Conservation (phyloP, 1,140 invertebrate species). For the Temnothorax curvispinosus region DNA sequence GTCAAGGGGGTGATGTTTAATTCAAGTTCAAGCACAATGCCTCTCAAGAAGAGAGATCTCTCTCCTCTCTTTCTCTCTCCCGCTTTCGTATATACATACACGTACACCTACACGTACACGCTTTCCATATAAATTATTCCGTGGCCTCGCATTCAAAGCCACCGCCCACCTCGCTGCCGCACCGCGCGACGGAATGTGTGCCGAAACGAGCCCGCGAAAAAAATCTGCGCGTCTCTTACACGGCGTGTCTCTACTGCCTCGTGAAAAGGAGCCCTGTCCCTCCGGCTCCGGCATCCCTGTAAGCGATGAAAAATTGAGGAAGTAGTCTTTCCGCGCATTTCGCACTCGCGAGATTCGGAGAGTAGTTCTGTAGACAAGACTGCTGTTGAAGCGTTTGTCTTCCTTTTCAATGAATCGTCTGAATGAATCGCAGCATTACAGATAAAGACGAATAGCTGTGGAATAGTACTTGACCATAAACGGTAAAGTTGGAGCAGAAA, state of each 20-base stretch:
- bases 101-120: background rate
- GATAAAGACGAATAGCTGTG: background rate
- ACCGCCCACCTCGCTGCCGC: background rate
- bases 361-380: constrained; percentile 5
- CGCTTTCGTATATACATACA: background rate
- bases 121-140: constrained; percentile 75
- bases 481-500: constrained; percentile 3
- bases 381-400: background rate
- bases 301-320: constrained; percentile 67
- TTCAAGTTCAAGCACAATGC: constrained; percentile 77
- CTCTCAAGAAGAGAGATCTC: constrained; percentile 70
- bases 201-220: constrained; percentile 69
- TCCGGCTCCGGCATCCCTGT: constrained; percentile 1
- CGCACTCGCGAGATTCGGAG: constrained; percentile 12
- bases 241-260: constrained; percentile 56
- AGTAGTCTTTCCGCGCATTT: constrained; percentile 49
- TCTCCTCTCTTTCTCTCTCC: constrained; percentile 30
- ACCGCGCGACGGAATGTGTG: constrained; percentile 58
- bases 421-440: background rate
- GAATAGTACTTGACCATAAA: background rate
- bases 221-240: constrained; percentile 70
- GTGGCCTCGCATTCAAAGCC: constrained; percentile 70
- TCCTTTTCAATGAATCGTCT: background rate
- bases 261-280: constrained; percentile 52
- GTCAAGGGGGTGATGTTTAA: constrained; percentile 76